Conservation (phyloP, 2,113 vertebrate species). For the Glaucidium brasilianum region DNA sequence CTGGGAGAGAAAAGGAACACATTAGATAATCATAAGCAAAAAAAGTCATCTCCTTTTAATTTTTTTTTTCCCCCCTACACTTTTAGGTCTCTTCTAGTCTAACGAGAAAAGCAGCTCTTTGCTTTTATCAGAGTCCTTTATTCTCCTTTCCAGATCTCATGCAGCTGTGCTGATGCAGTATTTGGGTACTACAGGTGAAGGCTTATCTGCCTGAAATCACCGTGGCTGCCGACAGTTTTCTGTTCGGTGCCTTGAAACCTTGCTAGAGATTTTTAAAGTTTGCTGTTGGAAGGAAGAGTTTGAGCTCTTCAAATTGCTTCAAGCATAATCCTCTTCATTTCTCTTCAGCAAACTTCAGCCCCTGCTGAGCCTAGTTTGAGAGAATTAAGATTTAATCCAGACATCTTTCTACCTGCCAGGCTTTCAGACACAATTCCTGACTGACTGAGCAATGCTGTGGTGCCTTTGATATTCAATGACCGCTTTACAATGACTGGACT, state of each 20-base stretch:
- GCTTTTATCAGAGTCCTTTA: neutral
- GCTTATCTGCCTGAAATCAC: neutral
- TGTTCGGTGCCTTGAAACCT: neutral
- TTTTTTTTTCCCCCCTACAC: accelerated
- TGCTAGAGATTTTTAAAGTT: neutral
- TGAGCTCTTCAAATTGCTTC: neutral
- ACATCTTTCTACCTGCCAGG: neutral
- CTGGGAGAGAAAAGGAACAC: neutral
- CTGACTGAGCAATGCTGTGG: neutral
- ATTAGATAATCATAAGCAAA: neutral
- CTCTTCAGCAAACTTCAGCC: neutral
- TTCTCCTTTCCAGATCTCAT: neutral
- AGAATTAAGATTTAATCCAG: neutral
- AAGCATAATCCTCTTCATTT: neutral
- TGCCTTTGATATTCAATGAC: neutral
- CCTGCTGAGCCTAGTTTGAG: neutral
- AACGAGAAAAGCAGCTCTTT: neutral
- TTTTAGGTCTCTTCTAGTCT: neutral
- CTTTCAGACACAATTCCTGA: neutral
- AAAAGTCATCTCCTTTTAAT: neutral
- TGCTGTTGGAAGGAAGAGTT: neutral
- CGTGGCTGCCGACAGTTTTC: neutral
- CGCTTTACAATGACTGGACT: neutral
- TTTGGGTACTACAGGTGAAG: neutral
- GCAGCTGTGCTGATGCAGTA: neutral